Conservation (phyloP, 2,113 vertebrate genomes). For the Megaceryle torquata region DNA sequence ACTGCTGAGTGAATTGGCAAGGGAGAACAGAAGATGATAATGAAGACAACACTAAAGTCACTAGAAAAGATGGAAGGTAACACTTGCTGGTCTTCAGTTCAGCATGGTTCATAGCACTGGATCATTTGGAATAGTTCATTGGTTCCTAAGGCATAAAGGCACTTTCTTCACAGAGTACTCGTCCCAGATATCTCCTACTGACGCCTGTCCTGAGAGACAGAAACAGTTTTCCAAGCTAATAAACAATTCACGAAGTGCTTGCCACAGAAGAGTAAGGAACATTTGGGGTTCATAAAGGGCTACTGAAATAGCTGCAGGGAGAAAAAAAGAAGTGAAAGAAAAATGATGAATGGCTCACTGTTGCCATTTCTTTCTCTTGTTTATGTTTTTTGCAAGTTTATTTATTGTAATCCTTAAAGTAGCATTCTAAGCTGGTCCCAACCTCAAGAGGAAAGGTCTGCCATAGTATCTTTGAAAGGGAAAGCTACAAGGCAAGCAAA, state of each 20-base stretch:
- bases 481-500: not conserved
- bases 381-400: not conserved
- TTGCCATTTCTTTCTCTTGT: not conserved
- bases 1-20: slow-evolving; percentile 35
- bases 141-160: slow-evolving; percentile 13
- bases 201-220: not conserved
- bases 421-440: not conserved
- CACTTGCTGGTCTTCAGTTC: slow-evolving; percentile 27
- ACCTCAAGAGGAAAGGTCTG: not conserved
- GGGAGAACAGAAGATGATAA: slow-evolving; percentile 30
- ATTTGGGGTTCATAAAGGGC: slow-evolving; percentile 20
- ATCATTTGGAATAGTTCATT: not conserved
- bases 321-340: not conserved
- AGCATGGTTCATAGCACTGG: not conserved
- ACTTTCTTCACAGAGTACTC: not conserved
- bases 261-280: not conserved
- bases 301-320: not conserved
- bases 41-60: slow-evolving; percentile 44
- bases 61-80: slow-evolving; percentile 40
- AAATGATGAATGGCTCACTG: not conserved
- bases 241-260: slow-evolving; percentile 37
- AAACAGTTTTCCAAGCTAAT: slow-evolving; percentile 36
- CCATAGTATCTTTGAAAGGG: not conserved
- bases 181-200: not conserved
- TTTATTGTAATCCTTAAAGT: slow-evolving; percentile 24